phyloP scores from a whole-genome alignment of 2,113 vertebrate species.

The Cyanoramphus novaezelandiae region DNA sequence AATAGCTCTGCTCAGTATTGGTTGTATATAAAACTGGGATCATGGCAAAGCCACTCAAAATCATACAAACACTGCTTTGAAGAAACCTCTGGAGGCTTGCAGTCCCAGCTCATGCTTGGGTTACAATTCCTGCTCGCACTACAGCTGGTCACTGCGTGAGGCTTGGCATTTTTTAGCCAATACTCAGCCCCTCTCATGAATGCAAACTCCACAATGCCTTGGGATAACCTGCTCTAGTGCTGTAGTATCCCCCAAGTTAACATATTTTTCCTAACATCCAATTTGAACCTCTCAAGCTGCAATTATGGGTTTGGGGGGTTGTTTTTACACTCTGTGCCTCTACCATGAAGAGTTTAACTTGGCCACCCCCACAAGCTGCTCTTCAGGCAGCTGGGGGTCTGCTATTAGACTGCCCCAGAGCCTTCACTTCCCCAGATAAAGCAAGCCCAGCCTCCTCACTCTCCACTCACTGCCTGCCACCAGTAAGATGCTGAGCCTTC shows the following conservation, averaged over 20 bases:
- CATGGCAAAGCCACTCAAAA: neutral
- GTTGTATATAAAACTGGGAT: neutral
- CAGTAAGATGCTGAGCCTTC: neutral
- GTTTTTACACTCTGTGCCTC: neutral
- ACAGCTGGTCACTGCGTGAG: neutral
- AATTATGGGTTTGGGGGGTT: neutral
- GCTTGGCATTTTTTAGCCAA: neutral
- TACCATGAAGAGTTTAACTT: neutral
- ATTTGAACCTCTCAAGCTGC: neutral
- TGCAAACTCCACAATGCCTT: neutral
- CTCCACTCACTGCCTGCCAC: neutral
- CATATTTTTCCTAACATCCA: neutral
- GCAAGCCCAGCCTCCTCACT: neutral
- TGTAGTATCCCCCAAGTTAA: neutral
- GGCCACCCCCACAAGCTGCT: neutral
- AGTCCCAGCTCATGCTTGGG: neutral
- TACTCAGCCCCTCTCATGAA: rapidly evolving
- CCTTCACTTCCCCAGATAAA: neutral
- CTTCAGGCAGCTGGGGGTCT: neutral
- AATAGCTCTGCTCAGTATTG: neutral
- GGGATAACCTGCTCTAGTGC: neutral
- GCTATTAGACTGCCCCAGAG: neutral
- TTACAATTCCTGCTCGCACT: neutral
- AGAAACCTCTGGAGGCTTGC: neutral
- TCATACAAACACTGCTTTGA: neutral